These are phyloP conservation scores for Hypercompe scribonia DNA, from an alignment of 2,888 invertebrate species.

Conservation along the genomic window DNA sequence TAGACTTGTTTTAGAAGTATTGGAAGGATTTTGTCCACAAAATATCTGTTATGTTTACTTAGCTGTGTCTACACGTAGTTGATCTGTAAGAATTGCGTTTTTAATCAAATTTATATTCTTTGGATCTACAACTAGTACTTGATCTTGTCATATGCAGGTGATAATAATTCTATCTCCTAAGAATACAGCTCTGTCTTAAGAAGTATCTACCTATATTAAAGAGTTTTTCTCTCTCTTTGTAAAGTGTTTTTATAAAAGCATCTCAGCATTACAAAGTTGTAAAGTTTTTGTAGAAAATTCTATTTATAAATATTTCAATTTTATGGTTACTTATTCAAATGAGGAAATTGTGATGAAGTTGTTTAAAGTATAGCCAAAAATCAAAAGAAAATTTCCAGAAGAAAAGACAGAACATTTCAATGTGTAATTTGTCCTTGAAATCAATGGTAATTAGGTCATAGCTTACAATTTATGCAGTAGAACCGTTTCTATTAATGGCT, in stretches of 20 bases:
- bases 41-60: slow-evolving; percentile 13
- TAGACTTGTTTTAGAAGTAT: slow-evolving; percentile 9
- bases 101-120: neutral
- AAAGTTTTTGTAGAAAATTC: neutral
- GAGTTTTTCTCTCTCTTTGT: no score
- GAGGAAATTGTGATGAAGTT: no score
- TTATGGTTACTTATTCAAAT: no score
- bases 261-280: neutral
- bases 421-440: neutral
- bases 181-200: neutral
- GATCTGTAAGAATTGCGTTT: neutral
- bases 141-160: no score
- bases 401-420: neutral
- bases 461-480: neutral
- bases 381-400: neutral
- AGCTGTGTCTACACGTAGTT: neutral
- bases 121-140: neutral
- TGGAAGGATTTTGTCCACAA: neutral
- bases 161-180: neutral
- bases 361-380: neutral
- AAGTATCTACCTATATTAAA: neutral
- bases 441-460: neutral
- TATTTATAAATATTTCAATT: neutral
- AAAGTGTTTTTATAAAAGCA: no score
- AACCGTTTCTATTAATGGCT: neutral